A percentile compares a stretch with the other conserved stretches of the same genome.
Conservation (phyloP, 1,140 invertebrate genomes). For the Drosophila oshimai region DNA sequence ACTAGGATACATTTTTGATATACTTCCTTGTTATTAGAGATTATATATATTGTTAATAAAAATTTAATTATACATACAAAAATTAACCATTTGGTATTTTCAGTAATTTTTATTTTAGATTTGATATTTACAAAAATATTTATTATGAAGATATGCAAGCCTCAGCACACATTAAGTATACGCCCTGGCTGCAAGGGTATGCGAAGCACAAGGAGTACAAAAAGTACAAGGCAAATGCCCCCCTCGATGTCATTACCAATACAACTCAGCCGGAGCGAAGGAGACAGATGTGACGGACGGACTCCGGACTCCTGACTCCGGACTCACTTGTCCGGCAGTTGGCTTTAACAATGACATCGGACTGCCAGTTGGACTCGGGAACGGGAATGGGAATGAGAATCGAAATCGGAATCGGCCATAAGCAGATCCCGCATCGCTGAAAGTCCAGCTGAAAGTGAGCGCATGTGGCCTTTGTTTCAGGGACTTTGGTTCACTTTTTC, state of each 20-base stretch:
- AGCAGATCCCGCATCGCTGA: slow-evolving; percentile 18
- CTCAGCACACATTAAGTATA: not conserved
- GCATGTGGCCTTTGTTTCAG: slow-evolving; percentile 22
- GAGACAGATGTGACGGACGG: not conserved
- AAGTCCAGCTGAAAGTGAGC: not conserved
- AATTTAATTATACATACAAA: too few species aligned
- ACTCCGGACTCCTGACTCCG: too few species aligned
- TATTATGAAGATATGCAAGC: not conserved
- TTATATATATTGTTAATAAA: not conserved
- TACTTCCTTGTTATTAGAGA: too few species aligned
- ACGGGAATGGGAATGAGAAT: not conserved
- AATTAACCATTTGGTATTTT: too few species aligned
- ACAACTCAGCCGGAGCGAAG: not conserved
- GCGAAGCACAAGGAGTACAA: too few species aligned
- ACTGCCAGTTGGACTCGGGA: not conserved
- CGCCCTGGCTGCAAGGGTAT: not conserved
- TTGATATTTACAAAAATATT: not conserved
- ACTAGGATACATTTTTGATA: too few species aligned
- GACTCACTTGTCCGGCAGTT: slow-evolving; percentile 8
- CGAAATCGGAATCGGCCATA: not conserved
- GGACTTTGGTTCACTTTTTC: not conserved
- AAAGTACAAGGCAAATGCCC: slow-evolving; percentile 11
- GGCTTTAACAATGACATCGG: slow-evolving; percentile 33
- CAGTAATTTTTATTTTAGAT: too few species aligned
- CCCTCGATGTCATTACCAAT: slow-evolving; percentile 32